These are phyloP conservation scores for Volucella zonaria DNA, from an alignment of 2,888 invertebrate genomes.

Conservation along the genomic window DNA sequence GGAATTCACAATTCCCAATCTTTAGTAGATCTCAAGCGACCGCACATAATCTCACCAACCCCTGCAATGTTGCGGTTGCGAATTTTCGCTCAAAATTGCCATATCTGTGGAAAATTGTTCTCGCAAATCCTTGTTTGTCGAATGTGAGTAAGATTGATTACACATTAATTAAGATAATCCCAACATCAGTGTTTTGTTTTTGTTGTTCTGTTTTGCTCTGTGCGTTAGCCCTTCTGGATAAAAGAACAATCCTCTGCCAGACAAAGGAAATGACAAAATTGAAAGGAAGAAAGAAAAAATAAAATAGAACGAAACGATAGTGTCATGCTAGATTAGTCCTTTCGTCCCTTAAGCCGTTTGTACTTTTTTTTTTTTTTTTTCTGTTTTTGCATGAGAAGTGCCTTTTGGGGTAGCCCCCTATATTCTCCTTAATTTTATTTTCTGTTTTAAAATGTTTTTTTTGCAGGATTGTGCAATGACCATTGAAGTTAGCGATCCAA, in stretches of 20 bases:
- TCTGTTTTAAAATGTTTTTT: background rate
- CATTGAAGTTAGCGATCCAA: constrained; percentile 25
- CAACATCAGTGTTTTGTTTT: constrained; percentile 35
- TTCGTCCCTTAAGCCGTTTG: constrained; percentile 4
- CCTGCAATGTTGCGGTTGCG: no score
- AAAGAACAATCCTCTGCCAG: background rate
- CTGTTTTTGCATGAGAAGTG: background rate
- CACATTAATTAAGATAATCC: constrained; percentile 60
- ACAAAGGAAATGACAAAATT: background rate
- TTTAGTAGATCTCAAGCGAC: constrained; percentile 5
- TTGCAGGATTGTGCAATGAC: constrained; percentile 41
- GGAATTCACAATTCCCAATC: background rate
- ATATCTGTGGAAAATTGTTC: constrained; percentile 12
- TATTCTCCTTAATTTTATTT: no score
- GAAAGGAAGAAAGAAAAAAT: constrained; percentile 4
- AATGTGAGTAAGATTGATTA: constrained; percentile 65
- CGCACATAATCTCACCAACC: constrained; percentile 12
- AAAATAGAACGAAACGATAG: constrained; percentile 28
- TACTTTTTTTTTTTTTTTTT: background rate
- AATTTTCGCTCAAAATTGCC: background rate
- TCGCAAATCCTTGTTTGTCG: constrained; percentile 45
- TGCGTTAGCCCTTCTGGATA: background rate
- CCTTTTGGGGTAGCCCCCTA: background rate
- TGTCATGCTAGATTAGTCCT: constrained; percentile 42
- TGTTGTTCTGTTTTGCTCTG: constrained; percentile 13